Evolutionary conservation across 2,888 invertebrate genomes (phyloP), one percentile per base, ranked within the genome.

Genomic region (Caenorhabditis auriculariae): DNA sequence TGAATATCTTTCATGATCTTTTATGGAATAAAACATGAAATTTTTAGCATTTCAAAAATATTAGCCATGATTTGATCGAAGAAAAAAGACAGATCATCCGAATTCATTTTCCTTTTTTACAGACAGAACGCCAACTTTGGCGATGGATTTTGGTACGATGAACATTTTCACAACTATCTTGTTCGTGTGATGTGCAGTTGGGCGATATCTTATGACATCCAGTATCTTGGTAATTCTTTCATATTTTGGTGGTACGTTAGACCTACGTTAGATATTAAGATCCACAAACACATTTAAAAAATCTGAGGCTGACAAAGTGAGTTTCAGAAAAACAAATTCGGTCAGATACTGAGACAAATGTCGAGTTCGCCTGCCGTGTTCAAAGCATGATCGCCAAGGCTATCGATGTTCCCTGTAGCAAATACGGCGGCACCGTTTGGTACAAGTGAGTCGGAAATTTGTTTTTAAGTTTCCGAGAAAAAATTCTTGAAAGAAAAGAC

Each of bases 171-270:
- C 27, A 48, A 60, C 21, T 69, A 73, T 45, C 54, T 73, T 2
- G 28, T 73, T n/a, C 50, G 72, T 50, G 32, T 55, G 12, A 66
- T 73, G 66, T 49, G 57, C 37, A 66, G 66, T 26, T 73, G 72
- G 72, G 72, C 68, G 4, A 44, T 67, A 1, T 61, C 65, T 9
- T 76, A 76, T 51, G 68, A 77, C 37, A 61, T 76, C 46, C 54
- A 63, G 23, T 76, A 76, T 55, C 56, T 74, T 42, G 60, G 62
- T 63, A 15, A 54, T 60, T 48, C 6, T 42, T 32, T 23, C n/a
- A n/a, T n/a, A n/a, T n/a, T n/a, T n/a, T n/a, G n/a, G n/a, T n/a
- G n/a, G n/a, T n/a, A n/a, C n/a, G n/a, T n/a, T n/a, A n/a, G n/a
- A n/a, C n/a, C n/a, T n/a, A n/a, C n/a, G n/a, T n/a, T n/a, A n/a